Evolutionary conservation across 2,888 invertebrate species (phyloP), one percentile per base, ranked within the genome.

Genomic region (Exocentrus adspersus): DNA sequence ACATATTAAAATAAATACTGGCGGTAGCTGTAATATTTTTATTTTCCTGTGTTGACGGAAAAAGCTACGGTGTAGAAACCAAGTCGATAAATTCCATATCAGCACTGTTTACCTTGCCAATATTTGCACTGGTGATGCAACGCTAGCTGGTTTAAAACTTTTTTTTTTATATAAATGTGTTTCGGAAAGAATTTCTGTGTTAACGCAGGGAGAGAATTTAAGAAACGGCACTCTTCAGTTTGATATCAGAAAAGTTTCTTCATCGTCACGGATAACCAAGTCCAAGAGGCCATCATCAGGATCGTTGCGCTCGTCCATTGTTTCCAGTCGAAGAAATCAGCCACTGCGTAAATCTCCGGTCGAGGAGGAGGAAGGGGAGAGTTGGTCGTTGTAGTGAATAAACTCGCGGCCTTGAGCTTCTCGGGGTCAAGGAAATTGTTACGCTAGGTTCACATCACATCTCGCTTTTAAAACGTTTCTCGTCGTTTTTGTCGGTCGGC

Each of bases 321-420:
- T 71, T 67, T 65, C 24, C 54, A 65, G 64, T 62, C 62, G 63
- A 72, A 72, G 72, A 73, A 71, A 68, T 66, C 70, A 70, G 60
- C 72, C 69, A 67, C 67, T 71, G 72, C 65, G 65, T 65, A 70
- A 67, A 60, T 62, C 59, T 56, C 60, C 52, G 52, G 46, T 64
- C 64, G 61, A 60, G 24, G 54, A 60, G n/a, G n/a, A n/a, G n/a
- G n/a, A n/a, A n/a, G n/a, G n/a, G n/a, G n/a, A n/a, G n/a, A n/a
- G n/a, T n/a, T n/a, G n/a, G n/a, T n/a, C n/a, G n/a, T 77, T 75
- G 75, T 77, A 75, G 75, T 75, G 74, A 75, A 75, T 75, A 75
- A 74, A 75, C 75, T 71, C 67, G 67, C 72, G 75, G 74, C 77
- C 77, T 77, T 77, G 75, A 68, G 30, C 57, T 53, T 70, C 64